Conservation (phyloP, 2,113 vertebrate genomes). For the Toxotes jaculatrix region DNA sequence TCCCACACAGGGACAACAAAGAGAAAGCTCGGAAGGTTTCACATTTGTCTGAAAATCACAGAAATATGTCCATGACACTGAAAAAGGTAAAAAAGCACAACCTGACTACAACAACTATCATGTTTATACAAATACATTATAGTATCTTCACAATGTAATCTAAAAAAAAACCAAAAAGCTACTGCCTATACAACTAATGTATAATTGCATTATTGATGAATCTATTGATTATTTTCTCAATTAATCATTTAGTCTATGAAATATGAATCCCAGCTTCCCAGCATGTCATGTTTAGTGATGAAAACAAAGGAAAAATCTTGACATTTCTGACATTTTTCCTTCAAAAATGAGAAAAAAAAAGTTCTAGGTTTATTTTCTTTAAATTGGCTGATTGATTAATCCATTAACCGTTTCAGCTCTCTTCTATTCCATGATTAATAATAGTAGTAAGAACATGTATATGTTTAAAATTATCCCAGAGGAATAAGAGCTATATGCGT, state of each 20-base stretch:
- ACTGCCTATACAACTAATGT: too few species aligned
- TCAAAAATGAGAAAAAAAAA: too few species aligned
- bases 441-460: not conserved
- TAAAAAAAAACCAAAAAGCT: not conserved
- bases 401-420: not conserved
- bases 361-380: not conserved
- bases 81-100: not conserved
- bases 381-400: not conserved
- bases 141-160: too few species aligned
- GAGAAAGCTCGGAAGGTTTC: conserved; percentile 27
- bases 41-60: conserved; percentile 42
- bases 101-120: not conserved
- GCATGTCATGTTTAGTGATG: too few species aligned
- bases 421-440: too few species aligned
- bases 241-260: too few species aligned
- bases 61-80: conserved; percentile 24
- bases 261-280: too few species aligned
- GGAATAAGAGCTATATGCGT: not conserved
- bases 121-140: not conserved
- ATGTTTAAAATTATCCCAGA: not conserved
- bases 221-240: too few species aligned
- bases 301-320: too few species aligned
- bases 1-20: conserved; percentile 38
- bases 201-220: too few species aligned
- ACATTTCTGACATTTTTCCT: too few species aligned